Conservation (phyloP, 2,888 invertebrate genomes). For the Meiosimyza decipiens region DNA sequence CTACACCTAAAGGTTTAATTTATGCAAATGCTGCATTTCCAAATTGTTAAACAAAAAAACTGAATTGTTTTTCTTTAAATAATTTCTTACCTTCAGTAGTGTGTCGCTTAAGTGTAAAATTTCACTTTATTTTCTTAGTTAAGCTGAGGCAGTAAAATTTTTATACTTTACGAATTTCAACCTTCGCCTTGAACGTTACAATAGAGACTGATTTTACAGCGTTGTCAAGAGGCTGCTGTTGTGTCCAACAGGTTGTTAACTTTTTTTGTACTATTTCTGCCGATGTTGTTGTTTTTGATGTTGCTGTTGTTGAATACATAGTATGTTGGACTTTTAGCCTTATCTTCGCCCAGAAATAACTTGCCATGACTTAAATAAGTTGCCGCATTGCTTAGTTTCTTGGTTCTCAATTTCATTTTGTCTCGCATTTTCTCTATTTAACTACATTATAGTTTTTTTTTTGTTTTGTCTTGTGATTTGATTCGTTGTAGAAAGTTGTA, state of each 20-base stretch:
- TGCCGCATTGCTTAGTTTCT: too few species aligned
- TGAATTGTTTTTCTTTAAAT: too few species aligned
- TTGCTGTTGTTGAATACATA: neutral
- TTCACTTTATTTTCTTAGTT: conserved; percentile 27
- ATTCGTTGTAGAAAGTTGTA: too few species aligned
- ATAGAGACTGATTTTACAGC: conserved; percentile 53
- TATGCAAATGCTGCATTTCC: conserved; percentile 6
- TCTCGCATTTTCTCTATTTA: too few species aligned
- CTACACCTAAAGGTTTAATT: conserved; percentile 10
- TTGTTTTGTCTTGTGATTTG: too few species aligned
- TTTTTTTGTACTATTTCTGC: conserved; percentile 39
- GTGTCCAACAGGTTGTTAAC: conserved; percentile 39
- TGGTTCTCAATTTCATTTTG: too few species aligned
- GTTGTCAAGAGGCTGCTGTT: conserved; percentile 35
- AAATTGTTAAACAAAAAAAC: too few species aligned
- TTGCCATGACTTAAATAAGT: neutral
- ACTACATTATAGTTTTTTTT: too few species aligned
- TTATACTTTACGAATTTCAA: conserved; percentile 45
- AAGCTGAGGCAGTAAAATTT: neutral
- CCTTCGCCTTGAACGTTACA: conserved; percentile 63
- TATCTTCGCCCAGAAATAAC: neutral
- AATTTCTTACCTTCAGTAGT: neutral
- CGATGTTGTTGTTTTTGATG: neutral
- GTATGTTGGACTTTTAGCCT: neutral
- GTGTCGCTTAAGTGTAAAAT: conserved; percentile 11